Conservation (phyloP, 2,113 vertebrate genomes). For the Mustelus asterias region DNA sequence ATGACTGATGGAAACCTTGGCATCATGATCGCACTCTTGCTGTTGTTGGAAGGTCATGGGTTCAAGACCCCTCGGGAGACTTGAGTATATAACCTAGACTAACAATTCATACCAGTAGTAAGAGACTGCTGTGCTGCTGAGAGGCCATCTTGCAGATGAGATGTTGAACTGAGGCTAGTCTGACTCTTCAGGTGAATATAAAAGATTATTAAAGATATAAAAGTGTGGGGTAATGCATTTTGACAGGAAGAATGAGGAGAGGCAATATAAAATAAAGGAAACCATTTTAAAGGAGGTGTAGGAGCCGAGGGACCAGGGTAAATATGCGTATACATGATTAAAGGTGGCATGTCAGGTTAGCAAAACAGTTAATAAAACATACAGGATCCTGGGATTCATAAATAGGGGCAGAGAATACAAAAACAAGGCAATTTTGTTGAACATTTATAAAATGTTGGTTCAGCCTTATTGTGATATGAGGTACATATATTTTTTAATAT, state of each 20-base stretch:
- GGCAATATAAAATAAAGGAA: neutral
- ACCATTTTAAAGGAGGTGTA: neutral
- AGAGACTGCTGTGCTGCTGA: neutral
- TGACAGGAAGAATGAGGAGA: neutral
- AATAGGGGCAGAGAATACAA: too few species aligned
- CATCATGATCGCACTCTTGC: neutral
- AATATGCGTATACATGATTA: too few species aligned
- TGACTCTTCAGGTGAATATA: neutral
- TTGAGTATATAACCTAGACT: neutral
- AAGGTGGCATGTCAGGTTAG: too few species aligned
- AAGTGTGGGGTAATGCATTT: neutral
- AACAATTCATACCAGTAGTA: neutral
- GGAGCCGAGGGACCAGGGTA: neutral
- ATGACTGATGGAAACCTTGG: neutral
- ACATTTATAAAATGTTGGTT: too few species aligned
- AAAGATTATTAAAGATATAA: neutral
- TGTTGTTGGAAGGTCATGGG: too few species aligned
- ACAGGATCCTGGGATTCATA: too few species aligned
- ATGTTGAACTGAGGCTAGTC: neutral
- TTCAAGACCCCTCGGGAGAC: neutral
- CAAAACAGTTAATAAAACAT: too few species aligned
- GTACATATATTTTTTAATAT: too few species aligned
- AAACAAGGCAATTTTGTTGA: too few species aligned
- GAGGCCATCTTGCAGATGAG: neutral
- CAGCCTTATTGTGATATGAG: too few species aligned